A percentile compares a stretch with the other conserved stretches of the same genome.
phyloP scores from a whole-genome alignment of 2,888 invertebrate species.

The Lottia scabra region DNA sequence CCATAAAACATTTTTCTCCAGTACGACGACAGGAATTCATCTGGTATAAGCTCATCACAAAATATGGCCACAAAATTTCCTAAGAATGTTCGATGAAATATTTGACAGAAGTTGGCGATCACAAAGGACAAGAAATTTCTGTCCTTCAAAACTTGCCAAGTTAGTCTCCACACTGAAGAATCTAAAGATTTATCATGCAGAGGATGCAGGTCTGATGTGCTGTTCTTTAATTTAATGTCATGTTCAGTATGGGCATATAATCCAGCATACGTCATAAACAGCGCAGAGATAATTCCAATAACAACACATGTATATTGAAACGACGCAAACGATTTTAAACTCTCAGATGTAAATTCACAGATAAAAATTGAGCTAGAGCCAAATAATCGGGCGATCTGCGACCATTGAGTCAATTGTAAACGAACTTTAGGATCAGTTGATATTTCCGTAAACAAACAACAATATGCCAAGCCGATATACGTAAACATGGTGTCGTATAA shows the following conservation, averaged over 20 bases:
- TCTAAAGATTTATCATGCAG: constrained; percentile 23
- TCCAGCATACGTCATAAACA: constrained; percentile 57
- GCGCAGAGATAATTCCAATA: constrained; percentile 54
- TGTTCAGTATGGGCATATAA: constrained; percentile 52
- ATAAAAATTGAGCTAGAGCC: constrained; percentile 53
- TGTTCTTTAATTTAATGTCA: constrained; percentile 38
- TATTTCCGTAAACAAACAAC: constrained; percentile 68
- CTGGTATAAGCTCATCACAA: constrained; percentile 53
- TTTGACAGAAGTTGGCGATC: constrained; percentile 57
- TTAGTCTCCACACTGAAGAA: constrained; percentile 40
- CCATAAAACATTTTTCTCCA: constrained; percentile 57
- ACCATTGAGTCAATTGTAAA: constrained; percentile 64
- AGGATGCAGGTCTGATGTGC: constrained; percentile 11
- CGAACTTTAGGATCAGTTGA: constrained; percentile 59
- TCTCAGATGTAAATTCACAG: constrained; percentile 56
- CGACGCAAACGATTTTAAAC: constrained; percentile 56
- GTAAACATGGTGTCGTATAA: constrained; percentile 70
- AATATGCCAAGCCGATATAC: constrained; percentile 66
- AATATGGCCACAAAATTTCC: constrained; percentile 56
- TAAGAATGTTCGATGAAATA: constrained; percentile 51
- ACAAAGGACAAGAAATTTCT: constrained; percentile 61
- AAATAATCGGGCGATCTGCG: constrained; percentile 50
- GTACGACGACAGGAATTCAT: constrained; percentile 38
- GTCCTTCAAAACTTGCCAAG: constrained; percentile 52
- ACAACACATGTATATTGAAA: constrained; percentile 61